Evolutionary conservation across 2,797 vertebrate species (phyloP), one percentile per base, ranked within the genome.

Genomic region (Chelmon rostratus): DNA sequence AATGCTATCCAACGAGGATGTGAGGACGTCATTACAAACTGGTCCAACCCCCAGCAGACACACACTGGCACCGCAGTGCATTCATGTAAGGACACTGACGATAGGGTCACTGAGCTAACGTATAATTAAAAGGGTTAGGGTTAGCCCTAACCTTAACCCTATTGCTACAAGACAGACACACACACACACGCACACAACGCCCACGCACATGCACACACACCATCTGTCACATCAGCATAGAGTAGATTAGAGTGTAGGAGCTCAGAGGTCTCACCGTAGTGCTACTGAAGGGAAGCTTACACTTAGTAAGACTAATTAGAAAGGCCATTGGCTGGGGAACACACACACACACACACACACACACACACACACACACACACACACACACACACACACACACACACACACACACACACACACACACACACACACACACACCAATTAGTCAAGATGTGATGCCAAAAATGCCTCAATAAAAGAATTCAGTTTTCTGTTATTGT

Each of bases 151-250:
- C 28, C 28, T 31, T 31, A 31, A 31, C 28, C 28, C 28, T 52
- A 42, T 31, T 62, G 59, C 69, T 72, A 62, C 35, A 33, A 78
- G 47, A 81, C 35, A 49, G 8, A 13, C 57, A 47, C 76, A 81
- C 91, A 75, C 73, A 37, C 72, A 68, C 75, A 81, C 91, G 75
- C 73, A 37, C 72, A 68, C 91, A 72, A 4, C 28, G 28, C 66
- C 71, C 61, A 79, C 11, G 76, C 33, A 78, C 77, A 76, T 59
- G 79, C 78, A 79, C 44, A 58, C 78, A 65, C 88, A 83, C 94
- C 93, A 95, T 95, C 94, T 95, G 94, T 92, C 92, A 90, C 88
- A 93, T 88, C 89, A 92, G 93, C 91, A 92, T 84, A 59, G 85
- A 82, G 82, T 84, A 92, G 95, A 95, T 94, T 96, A 95, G 75